phyloP scores from a whole-genome alignment of 2,113 vertebrate genomes.

The Poeciliopsis occidentalis region DNA sequence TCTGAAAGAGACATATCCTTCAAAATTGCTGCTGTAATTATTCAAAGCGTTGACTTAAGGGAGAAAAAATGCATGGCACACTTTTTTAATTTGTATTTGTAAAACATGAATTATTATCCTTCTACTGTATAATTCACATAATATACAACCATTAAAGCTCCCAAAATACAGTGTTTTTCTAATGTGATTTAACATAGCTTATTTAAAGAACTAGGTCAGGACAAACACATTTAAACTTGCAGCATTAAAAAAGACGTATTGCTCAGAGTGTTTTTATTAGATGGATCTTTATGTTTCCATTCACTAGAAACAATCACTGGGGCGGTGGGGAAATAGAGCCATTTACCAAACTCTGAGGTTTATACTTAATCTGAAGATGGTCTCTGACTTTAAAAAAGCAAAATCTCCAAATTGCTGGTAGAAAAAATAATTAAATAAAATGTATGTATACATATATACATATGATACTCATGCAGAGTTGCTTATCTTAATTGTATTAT shows the following conservation, averaged over 20 bases:
- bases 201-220: neutral
- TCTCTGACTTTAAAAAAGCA: neutral
- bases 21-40: neutral
- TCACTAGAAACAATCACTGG: neutral
- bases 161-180: neutral
- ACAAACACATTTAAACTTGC: neutral
- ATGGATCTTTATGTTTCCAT: neutral
- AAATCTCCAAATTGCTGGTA: neutral
- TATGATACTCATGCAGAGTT: neutral
- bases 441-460: neutral
- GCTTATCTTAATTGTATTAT: neutral
- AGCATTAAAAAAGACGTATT: neutral
- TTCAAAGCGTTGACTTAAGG: neutral
- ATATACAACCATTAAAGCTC: neutral
- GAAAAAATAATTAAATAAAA: too few species aligned
- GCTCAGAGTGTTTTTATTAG: too few species aligned
- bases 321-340: neutral
- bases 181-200: neutral
- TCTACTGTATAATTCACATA: neutral
- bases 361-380: neutral
- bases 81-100: neutral
- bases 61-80: too few species aligned
- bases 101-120: neutral
- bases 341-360: neutral
- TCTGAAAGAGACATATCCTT: neutral